Base-by-base conservation (phyloP, 2,113 vertebrate genomes). In the Cercopithecus mona region DNA sequence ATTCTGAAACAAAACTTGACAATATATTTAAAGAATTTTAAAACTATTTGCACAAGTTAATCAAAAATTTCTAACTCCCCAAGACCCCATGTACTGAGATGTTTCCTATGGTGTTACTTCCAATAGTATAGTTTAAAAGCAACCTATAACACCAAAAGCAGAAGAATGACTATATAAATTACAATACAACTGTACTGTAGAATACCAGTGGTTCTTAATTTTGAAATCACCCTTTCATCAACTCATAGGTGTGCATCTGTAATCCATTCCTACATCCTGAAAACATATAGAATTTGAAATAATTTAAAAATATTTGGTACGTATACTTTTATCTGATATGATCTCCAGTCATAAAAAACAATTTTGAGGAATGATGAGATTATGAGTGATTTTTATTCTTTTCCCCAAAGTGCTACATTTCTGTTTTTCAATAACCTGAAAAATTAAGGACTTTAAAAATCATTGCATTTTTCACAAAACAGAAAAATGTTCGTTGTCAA, bases 301-400 rank as follows among this genome's bases (percentile, higher is more conserved):
- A 94, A 79, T 30, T 88, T 88, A 8, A 61, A 95, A 93, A 88
- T 73, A 88, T 55, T 91, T 96, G 32, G 4, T 72, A 48, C 13
- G 57, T 43, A 81, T 9, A 38, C 68, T n/a, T 90, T 50, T 78
- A 92, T 50, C 12, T 81, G 25, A 66, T 90, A 89, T 9, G 20
- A 88, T 48, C 38, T 35, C 50, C 72, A 92, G 81, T 80, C 20
- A 93, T 84, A 18, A 92, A 92, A 93, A 79, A 83, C 25, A 4
- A 78, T 78, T 95, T 84, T 78, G 57, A 48, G 52, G 23, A 93
- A 89, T 61, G 23, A 50, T 78, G 30, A 38, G 22, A 81, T 92
- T 88, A 66, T n/a, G 85, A 35, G 43, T 93, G 45, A 66, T 83
- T 90, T 93, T 97, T 87, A 86, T 93, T 90, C 75, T 95, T 87